Evolutionary conservation across 2,797 vertebrate genomes (phyloP).

Genomic region (Loriculus beryllinus): DNA sequence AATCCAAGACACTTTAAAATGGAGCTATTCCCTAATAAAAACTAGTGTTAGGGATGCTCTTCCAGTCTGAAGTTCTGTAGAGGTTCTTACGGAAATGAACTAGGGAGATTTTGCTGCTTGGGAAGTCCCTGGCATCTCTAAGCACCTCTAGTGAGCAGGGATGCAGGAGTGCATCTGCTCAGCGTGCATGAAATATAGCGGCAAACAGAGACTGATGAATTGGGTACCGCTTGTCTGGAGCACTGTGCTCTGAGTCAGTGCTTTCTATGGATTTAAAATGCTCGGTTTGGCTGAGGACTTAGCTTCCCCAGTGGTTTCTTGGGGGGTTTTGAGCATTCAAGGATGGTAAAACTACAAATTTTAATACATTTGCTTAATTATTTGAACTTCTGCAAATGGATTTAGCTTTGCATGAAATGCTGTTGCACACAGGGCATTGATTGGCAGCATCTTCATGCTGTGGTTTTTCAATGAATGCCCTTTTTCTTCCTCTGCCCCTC

Average conservation of each 20-base stretch:
- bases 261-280: background rate
- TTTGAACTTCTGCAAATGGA: background rate
- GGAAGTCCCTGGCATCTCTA: background rate
- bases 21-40: background rate
- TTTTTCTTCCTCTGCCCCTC: background rate
- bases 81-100: background rate
- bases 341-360: background rate
- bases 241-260: background rate
- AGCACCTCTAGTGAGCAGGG: background rate
- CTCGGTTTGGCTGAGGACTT: background rate
- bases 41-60: background rate
- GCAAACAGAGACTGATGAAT: background rate
- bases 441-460: background rate
- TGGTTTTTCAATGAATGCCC: rapidly evolving
- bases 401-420: background rate
- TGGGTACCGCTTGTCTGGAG: background rate
- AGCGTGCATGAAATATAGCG: background rate
- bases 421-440: rapidly evolving
- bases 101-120: background rate
- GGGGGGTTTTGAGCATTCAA: background rate
- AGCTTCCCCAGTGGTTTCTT: background rate
- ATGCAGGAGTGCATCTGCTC: background rate
- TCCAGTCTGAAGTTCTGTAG: background rate
- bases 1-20: background rate
- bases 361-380: background rate